Evolutionary conservation across 2,888 invertebrate genomes (phyloP).

Genomic region (Priocnemis perturbator): DNA sequence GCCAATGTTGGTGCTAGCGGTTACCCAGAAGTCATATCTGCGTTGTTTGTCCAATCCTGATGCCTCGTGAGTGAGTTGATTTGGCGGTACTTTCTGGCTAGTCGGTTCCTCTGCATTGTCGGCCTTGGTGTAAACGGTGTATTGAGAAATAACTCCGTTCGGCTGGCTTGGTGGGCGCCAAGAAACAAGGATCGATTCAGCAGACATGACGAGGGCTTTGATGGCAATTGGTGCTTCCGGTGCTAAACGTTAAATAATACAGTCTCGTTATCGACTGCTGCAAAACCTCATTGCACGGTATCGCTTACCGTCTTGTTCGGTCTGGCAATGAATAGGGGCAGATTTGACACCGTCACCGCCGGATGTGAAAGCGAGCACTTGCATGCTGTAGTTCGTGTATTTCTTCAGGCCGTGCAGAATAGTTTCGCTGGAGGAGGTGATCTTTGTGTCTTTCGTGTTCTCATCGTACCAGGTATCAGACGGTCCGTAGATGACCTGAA

Average conservation of each 20-base stretch:
- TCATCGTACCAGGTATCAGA: constrained; percentile 96
- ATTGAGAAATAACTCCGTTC: constrained; percentile 94
- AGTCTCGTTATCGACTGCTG: neutral
- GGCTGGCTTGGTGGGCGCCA: constrained; percentile 96
- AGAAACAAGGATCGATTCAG: constrained; percentile 92
- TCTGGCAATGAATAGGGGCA: constrained; percentile 92
- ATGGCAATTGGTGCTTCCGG: constrained; percentile 95
- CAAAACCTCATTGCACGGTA: neutral
- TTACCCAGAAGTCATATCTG: constrained; percentile 95
- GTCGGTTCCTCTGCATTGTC: constrained; percentile 81
- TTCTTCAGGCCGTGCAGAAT: constrained; percentile 95
- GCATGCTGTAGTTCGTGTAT: constrained; percentile 97
- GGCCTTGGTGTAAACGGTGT: constrained; percentile 92
- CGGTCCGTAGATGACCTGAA: constrained; percentile 88
- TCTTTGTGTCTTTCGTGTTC: constrained; percentile 92
- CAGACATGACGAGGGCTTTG: constrained; percentile 94
- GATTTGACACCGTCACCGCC: constrained; percentile 96
- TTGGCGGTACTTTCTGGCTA: constrained; percentile 87
- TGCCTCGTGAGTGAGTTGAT: constrained; percentile 92
- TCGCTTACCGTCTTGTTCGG: constrained; percentile 92
- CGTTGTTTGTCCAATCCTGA: constrained; percentile 87
- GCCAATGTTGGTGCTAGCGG: constrained; percentile 94
- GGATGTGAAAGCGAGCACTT: constrained; percentile 95
- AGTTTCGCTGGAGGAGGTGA: constrained; percentile 93
- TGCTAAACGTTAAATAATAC: constrained; percentile 77